Base-by-base conservation (phyloP, 2,888 invertebrate species). In the Cerastoderma edule region DNA sequence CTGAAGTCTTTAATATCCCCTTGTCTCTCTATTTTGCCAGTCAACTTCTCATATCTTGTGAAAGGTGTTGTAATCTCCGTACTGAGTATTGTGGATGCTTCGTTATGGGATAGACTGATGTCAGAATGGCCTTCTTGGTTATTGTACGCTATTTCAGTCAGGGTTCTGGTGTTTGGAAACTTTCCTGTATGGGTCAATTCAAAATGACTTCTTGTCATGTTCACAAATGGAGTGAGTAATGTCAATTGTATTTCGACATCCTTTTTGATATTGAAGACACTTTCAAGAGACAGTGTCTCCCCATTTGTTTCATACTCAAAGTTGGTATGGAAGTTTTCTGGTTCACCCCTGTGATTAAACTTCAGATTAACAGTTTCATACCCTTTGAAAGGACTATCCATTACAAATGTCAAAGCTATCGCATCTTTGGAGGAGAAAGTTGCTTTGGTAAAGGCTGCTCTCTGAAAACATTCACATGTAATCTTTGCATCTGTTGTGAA, bases 291-390 rank as follows among this genome's bases (percentile, higher is more conserved):
- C 22, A 86, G 75, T 44, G 80, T 83, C 24, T 84, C 73, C 33
- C 77, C 81, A 67, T 83, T 82, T 3, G 86, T 85, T 35, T 79
- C 82, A 83, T 86, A 86, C 48, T 83, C 80, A 30, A 78, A 70
- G 27, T 67, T 50, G 3, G 84, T 84, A 13, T 79, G 65, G 68
- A 85, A 84, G 28, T 83, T 72, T 33, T 77, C 72, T 50, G 76
- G 46, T n/a, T 69, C 67, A 24, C 84, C 84, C 57, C 70, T 33
- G 57, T 84, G 85, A 8, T 56, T 72, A 33, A 86, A 78, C 19
- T 75, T 78, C 70, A 80, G 73, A 22, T 80, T 76, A 1, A 82
- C 85, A 33, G 69, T 77, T 70, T 84, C 83, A 70, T 82, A 85
- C 19, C 85, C 86, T 69, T 77, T 67, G 46, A 84, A 80, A 28